Evolutionary conservation across 2,113 vertebrate species (phyloP).

Genomic region (Scytalopus superciliaris): DNA sequence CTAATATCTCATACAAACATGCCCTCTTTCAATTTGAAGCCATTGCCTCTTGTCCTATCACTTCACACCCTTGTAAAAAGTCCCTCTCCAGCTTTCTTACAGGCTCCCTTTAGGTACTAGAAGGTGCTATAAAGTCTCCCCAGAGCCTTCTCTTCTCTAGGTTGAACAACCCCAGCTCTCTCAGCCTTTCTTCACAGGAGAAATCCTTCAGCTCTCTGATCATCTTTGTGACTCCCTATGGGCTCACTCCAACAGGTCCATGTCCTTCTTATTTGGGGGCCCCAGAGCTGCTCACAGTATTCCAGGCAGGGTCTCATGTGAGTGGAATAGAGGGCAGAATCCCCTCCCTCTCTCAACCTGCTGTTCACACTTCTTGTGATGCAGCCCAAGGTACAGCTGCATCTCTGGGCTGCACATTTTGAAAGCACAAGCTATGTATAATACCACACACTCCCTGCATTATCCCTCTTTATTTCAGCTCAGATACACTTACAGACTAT

Average conservation of each 20-base stretch:
- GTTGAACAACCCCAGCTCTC: not conserved
- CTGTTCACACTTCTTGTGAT: not conserved
- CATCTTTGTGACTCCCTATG: not conserved
- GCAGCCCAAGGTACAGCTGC: not conserved
- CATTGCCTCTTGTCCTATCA: not conserved
- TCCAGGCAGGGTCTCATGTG: not conserved
- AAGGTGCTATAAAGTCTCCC: rapidly evolving
- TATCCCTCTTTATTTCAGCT: not conserved
- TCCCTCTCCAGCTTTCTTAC: not conserved
- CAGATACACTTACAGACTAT: not conserved
- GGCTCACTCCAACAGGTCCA: not conserved
- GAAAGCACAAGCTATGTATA: not conserved
- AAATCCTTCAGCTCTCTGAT: not conserved
- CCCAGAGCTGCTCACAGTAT: not conserved
- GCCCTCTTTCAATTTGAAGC: not conserved
- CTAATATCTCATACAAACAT: not conserved
- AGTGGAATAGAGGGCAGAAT: not conserved
- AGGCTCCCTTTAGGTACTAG: not conserved
- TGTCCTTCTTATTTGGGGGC: not conserved
- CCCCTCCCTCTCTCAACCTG: not conserved
- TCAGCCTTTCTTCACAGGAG: not conserved
- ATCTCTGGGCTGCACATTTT: not conserved
- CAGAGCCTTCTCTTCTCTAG: not conserved
- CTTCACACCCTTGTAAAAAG: not conserved
- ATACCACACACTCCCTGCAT: not conserved